These are phyloP conservation scores for Arbacia lixula DNA, from an alignment of 53 echinoderm and acorn worm species.

Conservation along the genomic window DNA sequence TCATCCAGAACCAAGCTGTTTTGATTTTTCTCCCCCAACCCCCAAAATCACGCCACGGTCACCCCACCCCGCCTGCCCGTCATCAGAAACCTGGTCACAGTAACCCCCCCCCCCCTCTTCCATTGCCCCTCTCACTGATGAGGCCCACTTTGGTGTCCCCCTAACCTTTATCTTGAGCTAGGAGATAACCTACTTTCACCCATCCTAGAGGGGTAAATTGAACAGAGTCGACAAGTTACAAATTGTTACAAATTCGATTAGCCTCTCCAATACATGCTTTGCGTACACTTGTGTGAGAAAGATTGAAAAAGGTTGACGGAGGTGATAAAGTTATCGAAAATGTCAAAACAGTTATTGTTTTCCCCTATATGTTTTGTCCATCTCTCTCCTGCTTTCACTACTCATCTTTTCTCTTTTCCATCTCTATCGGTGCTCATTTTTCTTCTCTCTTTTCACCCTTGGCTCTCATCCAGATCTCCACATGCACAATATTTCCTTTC, in stretches of 20 bases:
- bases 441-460: no score
- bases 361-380: background rate
- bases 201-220: background rate
- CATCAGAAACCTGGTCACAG: no score
- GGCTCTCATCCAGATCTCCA: no score
- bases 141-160: slow-evolving; percentile 3
- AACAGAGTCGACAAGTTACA: slow-evolving; percentile 19
- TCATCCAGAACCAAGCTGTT: no score
- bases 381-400: background rate
- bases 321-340: no score
- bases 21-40: no score
- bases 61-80: no score
- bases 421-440: no score
- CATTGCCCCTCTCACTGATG: slow-evolving; percentile 21
- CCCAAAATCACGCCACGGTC: no score
- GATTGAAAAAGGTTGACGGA: background rate
- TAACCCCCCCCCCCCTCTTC: slow-evolving; percentile 11
- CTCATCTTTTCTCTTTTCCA: no score
- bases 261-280: slow-evolving; percentile 19
- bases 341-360: no score
- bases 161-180: slow-evolving; percentile 24
- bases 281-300: background rate
- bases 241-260: slow-evolving; percentile 16
- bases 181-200: slow-evolving; percentile 40
- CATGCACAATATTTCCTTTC: no score